Base-by-base conservation (phyloP, 1,140 invertebrate species). In the Apis laboriosa region DNA sequence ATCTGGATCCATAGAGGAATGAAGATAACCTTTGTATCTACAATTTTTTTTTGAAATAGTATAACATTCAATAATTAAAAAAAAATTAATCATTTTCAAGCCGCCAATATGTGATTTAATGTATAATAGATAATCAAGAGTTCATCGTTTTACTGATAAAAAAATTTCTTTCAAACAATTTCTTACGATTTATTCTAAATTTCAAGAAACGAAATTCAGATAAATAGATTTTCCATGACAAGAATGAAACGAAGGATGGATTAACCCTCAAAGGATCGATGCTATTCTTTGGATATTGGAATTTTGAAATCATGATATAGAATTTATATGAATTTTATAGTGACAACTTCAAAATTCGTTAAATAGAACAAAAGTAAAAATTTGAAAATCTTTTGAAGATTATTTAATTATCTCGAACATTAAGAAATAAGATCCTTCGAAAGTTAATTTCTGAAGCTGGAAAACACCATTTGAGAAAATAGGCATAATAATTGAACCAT, bases 401-500 rank as follows among this genome's bases (percentile, higher is more conserved):
- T 21, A 60, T 24, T 11, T 61, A 24, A 19, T 24, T 24, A 13
- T 63, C 24, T 60, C 21, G n/a, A 1, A 11, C 19, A n/a, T 43
- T 12, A 34, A 5, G 1, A 21, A n/a, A 12, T 49, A 55, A 24
- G 24, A 72, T 80, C 70, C 60, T 80, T 56, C 19, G 53, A 80
- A 21, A n/a, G 21, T 73, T 74, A 34, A 64, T 74, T 21, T 2
- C 8, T 19, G 17, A 80, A 56, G 78, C 70, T 80, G 24, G n/a
- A 64, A 80, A 73, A 63, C 61, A 80, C n/a, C 53, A 56, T 56
- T 74, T 43, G 51, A 49, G 34, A 74, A 13, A 73, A 73, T 49
- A 73, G 64, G 70, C 77, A 71, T 53, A 74, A 79, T 51, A 63
- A 80, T 28, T 21, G 64, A 34, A 74, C 13, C 51, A 64, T 24